Base-by-base conservation (phyloP, 2,113 vertebrate species). In the Ellobius talpinus region DNA sequence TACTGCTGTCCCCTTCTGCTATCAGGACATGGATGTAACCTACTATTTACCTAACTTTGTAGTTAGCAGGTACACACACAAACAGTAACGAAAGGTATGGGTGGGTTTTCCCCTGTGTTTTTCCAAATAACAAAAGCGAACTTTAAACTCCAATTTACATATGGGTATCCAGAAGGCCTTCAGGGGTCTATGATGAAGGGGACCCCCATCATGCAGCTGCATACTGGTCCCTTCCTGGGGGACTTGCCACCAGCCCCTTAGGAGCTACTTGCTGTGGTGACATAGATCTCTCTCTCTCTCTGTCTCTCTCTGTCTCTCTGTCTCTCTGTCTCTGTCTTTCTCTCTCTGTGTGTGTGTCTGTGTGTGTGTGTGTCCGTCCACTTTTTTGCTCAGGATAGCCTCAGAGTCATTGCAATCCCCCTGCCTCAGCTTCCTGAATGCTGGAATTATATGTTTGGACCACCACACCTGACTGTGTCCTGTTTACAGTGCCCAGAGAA, bases 191-290 rank as follows among this genome's bases (percentile, higher is more conserved):
- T 0, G 2, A 42, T 3, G 23, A 36, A 8, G 45, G 5, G 3
- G 31, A 47, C 0, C 8, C 52, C 45, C 16, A 24, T 55, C 23
- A 4, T 12, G 70, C 33, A 2, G 6, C 16, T 9, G 31, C 36
- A 4, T 0, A 0, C 24, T 1, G 47, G 17, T 26, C 31, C 36
- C 31, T 78, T 26, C 7, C 13, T 2, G 17, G 3, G 3, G 3
- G 13, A 4, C 36, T 33, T 21, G 16, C 7, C 4, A 3, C 42
- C 17, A 26, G 3, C 9, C 6, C n/a, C 42, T 55, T 1, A 36
- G 23, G 7, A 33, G 29, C 65, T 73, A 61, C 58, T 70, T 90
- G 77, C 87, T 65, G 14, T 42, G 61, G 14, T 42, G 61, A 70
- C 73, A 66, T 58, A 55, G 55, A 58, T 52, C 2, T 52, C 52